Evolutionary conservation across 1,140 invertebrate species (phyloP), one percentile per base, ranked within the genome.

Genomic region (Heliconius hewitsoni): DNA sequence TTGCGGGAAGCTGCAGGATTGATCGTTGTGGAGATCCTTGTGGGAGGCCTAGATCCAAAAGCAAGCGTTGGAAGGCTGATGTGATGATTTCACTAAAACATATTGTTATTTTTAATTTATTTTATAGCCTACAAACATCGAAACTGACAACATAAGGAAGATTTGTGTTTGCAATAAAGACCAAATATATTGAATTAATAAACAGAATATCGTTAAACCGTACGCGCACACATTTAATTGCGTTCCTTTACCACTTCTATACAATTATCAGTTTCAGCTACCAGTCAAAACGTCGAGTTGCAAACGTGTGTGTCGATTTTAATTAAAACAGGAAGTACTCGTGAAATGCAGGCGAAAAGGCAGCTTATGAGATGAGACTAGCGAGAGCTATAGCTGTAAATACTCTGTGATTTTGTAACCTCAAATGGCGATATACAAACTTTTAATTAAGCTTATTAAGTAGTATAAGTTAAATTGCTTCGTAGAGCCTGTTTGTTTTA

Each of bases 281-380:
- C 74, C 71, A 82, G 79, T 79, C 79, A 81, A 81, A 85, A 83
- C 79, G 79, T 81, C 78, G 81, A 83, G 77, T 79, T 74, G 82
- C 74, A 83, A 84, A 83, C 81, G 60, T 73, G 77, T 78, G 60
- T 74, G 79, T 82, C 79, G 76, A 83, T 83, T 82, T 83, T 81
- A 79, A 81, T 85, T 84, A 84, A 84, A 84, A 80, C 74, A 74
- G 78, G 70, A 66, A 72, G 78, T 78, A 77, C 74, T 78, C 70
- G 70, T 70, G 73, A 76, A 80, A 78, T 72, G 66, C 72, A 46
- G 23, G 74, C 60, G 74, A 78, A 82, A 80, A 78, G 73, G 73
- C 77, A 76, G 76, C 74, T 80, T 52, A 71, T 42, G 71, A 72
- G 71, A 72, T 72, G 30, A 72, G 37, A 72, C 71, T 39, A 39